Base-by-base conservation (phyloP, 2,113 vertebrate genomes). In the Ptilonorhynchus violaceus region DNA sequence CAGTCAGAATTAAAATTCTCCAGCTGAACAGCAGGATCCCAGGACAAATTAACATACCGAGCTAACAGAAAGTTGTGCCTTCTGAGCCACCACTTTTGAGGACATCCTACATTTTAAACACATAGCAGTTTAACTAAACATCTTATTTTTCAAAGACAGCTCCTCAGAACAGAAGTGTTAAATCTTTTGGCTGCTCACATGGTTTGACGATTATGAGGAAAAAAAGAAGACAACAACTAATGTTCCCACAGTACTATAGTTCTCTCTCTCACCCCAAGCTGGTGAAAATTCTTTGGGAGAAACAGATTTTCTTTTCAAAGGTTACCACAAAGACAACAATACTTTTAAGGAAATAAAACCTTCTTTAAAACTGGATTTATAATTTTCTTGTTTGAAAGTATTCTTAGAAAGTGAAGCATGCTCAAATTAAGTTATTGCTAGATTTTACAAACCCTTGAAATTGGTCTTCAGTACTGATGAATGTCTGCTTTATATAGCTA, bases 121-220 rank as follows among this genome's bases (percentile, higher is more conserved):
- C 2, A 41, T 2, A 74, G 56, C 18, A 90, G 47, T 23, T 63
- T 59, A 85, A 83, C 35, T 60, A n/a, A 95, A 35, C 6, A 79
- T 24, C 21, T 69, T 42, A 73, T 27, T 64, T 47, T 84, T 64
- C 56, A 85, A 66, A 87, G 60, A 55, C 11, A 89, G 11, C 17
- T 33, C 30, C 59, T 19, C 33, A 89, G 31, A 68, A 73, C 11
- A 52, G 2, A 50, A 24, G 11, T 23, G 13, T 39, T 69, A 60
- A 41, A 42, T 50, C 17, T 80, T 84, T 35, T 41, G 31, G 7
- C 10, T 50, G 6, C 24, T 72, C 35, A 1, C 5, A 6, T 44
- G 30, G 47, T 69, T 58, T 79, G 19, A 88, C 0, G 0, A 70
- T 22, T 68, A 50, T 8, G 1, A 30, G 7, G 9, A 3, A 10